Evolutionary conservation across 2,113 vertebrate genomes (phyloP).

Genomic region (Sander lucioperca): DNA sequence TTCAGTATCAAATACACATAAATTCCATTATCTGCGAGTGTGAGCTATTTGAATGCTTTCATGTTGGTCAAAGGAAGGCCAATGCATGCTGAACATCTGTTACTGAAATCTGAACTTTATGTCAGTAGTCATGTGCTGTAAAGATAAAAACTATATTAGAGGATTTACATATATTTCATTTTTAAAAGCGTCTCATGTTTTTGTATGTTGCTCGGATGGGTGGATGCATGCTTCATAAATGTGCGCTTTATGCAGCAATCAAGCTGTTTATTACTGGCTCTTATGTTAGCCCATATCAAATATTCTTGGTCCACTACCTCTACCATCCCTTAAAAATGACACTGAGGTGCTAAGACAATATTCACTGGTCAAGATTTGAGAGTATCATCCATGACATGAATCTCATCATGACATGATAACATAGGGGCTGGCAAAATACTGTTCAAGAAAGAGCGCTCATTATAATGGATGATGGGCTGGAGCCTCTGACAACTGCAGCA

Average conservation of each 20-base stretch:
- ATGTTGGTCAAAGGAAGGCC: slow-evolving; percentile 45
- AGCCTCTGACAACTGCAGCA: slow-evolving; percentile 47
- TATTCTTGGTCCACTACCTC: slow-evolving; percentile 28
- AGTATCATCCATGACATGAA: slow-evolving; percentile 10
- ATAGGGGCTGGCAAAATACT: slow-evolving; percentile 49
- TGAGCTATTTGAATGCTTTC: slow-evolving; percentile 48
- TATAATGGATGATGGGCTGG: slow-evolving; percentile 27
- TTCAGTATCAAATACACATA: slow-evolving; percentile 27
- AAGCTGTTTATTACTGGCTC: slow-evolving; percentile 30
- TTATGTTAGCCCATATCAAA: slow-evolving; percentile 39
- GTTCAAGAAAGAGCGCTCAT: slow-evolving; percentile 26
- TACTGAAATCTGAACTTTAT: slow-evolving; percentile 34
- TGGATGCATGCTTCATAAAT: slow-evolving; percentile 58
- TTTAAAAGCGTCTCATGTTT: slow-evolving; percentile 16
- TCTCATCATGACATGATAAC: slow-evolving; percentile 38
- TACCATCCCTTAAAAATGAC: slow-evolving; percentile 36
- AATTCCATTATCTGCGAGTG: slow-evolving; percentile 22
- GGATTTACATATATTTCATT: slow-evolving; percentile 16
- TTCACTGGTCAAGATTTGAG: slow-evolving; percentile 35
- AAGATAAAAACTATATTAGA: slow-evolving; percentile 19
- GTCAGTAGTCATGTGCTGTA: slow-evolving; percentile 13
- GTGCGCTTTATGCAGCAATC: slow-evolving; percentile 44
- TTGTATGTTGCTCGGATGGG: slow-evolving; percentile 41
- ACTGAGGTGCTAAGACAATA: slow-evolving; percentile 40
- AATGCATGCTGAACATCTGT: slow-evolving; percentile 61